phyloP scores from a whole-genome alignment of 2,888 invertebrate genomes.

The Cephus pygmeus region DNA sequence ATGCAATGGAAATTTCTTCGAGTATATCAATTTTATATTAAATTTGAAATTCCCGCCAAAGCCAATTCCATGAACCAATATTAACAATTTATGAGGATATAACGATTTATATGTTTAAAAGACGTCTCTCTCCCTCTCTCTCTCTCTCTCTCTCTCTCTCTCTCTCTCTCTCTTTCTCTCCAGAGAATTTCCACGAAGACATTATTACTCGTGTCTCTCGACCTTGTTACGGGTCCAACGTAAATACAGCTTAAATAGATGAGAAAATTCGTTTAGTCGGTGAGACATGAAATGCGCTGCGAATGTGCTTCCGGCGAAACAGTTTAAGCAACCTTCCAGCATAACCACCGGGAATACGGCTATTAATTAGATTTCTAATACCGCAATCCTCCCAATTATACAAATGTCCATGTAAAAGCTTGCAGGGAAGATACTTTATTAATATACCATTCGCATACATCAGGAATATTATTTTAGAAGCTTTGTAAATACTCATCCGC shows the following conservation, averaged over 20 bases:
- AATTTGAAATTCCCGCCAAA: neutral
- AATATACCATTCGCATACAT: neutral
- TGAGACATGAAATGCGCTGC: conserved; percentile 15
- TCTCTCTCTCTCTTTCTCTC: conserved; percentile 4
- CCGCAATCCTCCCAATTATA: conserved; percentile 5
- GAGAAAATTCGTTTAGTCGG: conserved; percentile 18
- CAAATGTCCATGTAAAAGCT: neutral
- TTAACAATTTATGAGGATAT: neutral
- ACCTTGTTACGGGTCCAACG: neutral
- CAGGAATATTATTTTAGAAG: neutral
- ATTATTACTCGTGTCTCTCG: neutral
- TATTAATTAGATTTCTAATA: conserved; percentile 22
- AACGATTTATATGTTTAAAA: neutral
- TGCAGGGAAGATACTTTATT: neutral
- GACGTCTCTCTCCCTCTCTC: neutral
- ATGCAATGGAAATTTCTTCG: neutral
- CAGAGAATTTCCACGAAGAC: neutral
- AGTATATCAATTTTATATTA: neutral
- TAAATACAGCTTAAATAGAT: neutral
- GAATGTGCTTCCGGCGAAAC: conserved; percentile 18
- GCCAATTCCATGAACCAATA: neutral
- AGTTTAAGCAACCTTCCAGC: conserved; percentile 13
- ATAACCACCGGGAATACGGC: conserved; percentile 9
- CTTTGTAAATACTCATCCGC: neutral
- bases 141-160: no score